Base-by-base conservation (phyloP, 2,797 vertebrate species). In the Hozukius guyotensis region DNA sequence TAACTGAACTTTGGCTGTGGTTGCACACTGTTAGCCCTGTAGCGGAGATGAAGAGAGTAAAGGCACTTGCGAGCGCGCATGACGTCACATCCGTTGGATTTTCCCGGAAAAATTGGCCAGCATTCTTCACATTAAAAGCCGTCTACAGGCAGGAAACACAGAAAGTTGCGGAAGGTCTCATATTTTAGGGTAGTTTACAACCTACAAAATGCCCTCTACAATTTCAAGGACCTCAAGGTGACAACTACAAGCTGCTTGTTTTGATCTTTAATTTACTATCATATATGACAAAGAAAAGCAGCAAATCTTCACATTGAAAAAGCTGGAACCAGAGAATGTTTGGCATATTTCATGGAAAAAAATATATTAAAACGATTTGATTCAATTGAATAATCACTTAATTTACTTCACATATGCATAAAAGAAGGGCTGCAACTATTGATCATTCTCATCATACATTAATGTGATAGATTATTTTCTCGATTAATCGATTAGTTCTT, bases 51-150 rank as follows among this genome's bases (percentile, higher is more conserved):
- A 46, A 46, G 16, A 46, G 42, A 46, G 42, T 46, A 7, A 46
- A 46, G 16, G 3, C 1, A 46, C 42, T 18, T 18, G 42, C 42
- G 14, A 46, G 42, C 42, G 6, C 16, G 6, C 42, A 0, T 46
- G 14, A 16, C 16, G 6, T 46, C 42, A 18, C 42, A 46, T 46
- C 0, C 14, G 16, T 46, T 46, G 42, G 42, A 46, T 46, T 46
- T 18, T 46, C 42, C 1, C 16, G 6, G 5, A 38, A 38, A 0
- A 0, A 46, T 6, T 18, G 16, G 42, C 42, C 16, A 0, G 16
- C 42, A 7, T 46, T 46, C 42, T 8, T 46, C 42, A 46, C 6
- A 46, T 46, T 46, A 46, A 46, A 46, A 46, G 42, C 6, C 14
- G 16, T 46, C 42, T 46, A 46, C 0, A 46, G 42, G 6, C 42